These are phyloP conservation scores for Leucozona laternaria DNA, from an alignment of 2,888 invertebrate genomes.

Conservation along the genomic window DNA sequence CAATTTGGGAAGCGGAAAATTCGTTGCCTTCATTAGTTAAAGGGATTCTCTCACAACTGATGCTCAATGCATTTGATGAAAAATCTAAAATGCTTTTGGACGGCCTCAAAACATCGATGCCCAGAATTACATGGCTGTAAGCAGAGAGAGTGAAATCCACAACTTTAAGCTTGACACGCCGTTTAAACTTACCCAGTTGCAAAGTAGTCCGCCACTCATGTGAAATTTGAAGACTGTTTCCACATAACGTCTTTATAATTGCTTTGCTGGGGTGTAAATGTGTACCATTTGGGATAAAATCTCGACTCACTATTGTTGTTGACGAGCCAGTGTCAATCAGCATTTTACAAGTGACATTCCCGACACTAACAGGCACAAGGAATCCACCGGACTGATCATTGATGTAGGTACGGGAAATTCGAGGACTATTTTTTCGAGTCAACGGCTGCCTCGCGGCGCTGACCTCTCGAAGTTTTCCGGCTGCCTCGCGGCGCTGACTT, in stretches of 20 bases:
- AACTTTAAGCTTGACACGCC: slow-evolving; percentile 11
- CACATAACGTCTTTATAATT: slow-evolving; percentile 19
- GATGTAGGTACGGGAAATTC: neutral
- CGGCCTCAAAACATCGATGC: slow-evolving; percentile 25
- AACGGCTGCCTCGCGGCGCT: slow-evolving; percentile 15
- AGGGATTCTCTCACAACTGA: neutral
- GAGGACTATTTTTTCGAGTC: neutral
- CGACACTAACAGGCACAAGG: slow-evolving; percentile 4
- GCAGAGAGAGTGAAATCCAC: slow-evolving; percentile 10
- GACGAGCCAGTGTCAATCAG: neutral
- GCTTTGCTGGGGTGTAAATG: neutral
- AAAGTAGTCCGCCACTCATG: slow-evolving; percentile 10
- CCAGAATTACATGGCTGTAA: slow-evolving; percentile 3
- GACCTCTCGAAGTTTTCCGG: slow-evolving; percentile 6
- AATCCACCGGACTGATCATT: neutral
- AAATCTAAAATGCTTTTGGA: slow-evolving; percentile 26
- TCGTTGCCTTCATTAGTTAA: too few species aligned
- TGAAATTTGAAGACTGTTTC: slow-evolving; percentile 20
- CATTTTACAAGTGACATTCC: slow-evolving; percentile 3
- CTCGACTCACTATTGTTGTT: neutral
- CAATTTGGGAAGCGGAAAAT: too few species aligned
- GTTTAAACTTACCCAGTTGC: slow-evolving; percentile 33
- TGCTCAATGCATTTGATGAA: slow-evolving; percentile 9
- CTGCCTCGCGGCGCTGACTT: slow-evolving; percentile 9
- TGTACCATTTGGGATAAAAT: neutral